Conservation (phyloP, 2,888 invertebrate genomes). For the Glaucopsyche alexis region DNA sequence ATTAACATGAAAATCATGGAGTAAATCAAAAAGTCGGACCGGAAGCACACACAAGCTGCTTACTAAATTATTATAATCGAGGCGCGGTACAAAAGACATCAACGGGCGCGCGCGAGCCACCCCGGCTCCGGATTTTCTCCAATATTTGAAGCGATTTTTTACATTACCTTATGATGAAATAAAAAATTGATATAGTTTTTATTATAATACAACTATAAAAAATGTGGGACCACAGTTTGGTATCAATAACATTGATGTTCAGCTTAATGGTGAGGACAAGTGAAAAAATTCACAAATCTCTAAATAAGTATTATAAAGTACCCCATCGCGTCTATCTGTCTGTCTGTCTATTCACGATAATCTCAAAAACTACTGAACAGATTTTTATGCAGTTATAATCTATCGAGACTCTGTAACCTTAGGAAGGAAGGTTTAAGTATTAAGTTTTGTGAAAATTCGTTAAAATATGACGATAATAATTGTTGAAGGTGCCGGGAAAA, state of each 20-base stretch:
- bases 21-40: slow-evolving; percentile 29
- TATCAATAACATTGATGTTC: background rate
- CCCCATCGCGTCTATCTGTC: too few species aligned
- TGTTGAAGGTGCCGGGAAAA: too few species aligned
- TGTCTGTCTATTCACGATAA: too few species aligned
- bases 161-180: slow-evolving; percentile 59
- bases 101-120: slow-evolving; percentile 44
- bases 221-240: slow-evolving; percentile 55
- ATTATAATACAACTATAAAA: slow-evolving; percentile 29
- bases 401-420: too few species aligned
- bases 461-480: too few species aligned
- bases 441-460: too few species aligned
- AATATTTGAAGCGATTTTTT: slow-evolving; percentile 62
- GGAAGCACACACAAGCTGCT: slow-evolving; percentile 30
- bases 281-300: too few species aligned
- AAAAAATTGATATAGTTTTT: slow-evolving; percentile 48
- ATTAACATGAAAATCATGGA: slow-evolving; percentile 17
- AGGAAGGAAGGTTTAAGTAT: too few species aligned
- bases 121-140: slow-evolving; percentile 50
- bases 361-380: too few species aligned
- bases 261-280: background rate
- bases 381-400: too few species aligned
- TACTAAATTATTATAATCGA: slow-evolving; percentile 29
- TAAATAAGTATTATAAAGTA: too few species aligned
- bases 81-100: slow-evolving; percentile 63